Conservation (phyloP, 2,888 invertebrate species). For the Gibbula magus region DNA sequence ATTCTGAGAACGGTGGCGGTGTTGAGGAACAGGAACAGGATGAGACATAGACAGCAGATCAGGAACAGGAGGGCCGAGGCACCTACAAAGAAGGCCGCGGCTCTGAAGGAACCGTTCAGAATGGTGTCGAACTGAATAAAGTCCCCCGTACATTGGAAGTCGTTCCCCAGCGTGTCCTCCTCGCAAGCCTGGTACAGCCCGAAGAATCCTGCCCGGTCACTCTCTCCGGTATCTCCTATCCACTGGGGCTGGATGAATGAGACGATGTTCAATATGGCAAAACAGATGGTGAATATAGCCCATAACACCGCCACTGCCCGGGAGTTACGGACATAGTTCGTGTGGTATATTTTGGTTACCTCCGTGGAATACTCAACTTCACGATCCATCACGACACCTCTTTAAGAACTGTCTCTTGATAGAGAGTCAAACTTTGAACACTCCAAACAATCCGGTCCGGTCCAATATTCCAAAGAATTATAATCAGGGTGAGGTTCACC, state of each 20-base stretch:
- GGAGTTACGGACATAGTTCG: slow-evolving; percentile 75
- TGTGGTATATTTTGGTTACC: slow-evolving; percentile 65
- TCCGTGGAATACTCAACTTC: slow-evolving; percentile 62
- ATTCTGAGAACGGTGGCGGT: slow-evolving; percentile 93
- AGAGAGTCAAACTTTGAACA: too few species aligned
- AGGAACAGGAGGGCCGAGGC: slow-evolving; percentile 88
- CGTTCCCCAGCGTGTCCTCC: slow-evolving; percentile 80
- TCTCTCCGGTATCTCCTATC: slow-evolving; percentile 76
- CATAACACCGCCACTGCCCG: slow-evolving; percentile 94
- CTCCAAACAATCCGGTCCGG: neutral
- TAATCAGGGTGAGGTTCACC: neutral
- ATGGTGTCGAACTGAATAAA: slow-evolving; percentile 84
- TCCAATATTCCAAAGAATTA: neutral
- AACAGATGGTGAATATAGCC: slow-evolving; percentile 98
- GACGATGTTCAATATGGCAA: slow-evolving; percentile 94
- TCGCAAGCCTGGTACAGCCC: slow-evolving; percentile 92
- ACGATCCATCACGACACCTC: slow-evolving; percentile 43
- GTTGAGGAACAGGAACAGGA: slow-evolving; percentile 94
- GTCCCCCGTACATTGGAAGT: slow-evolving; percentile 83
- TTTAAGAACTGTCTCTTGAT: neutral
- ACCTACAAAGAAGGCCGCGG: slow-evolving; percentile 91
- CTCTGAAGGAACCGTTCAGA: slow-evolving; percentile 87
- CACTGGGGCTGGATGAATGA: slow-evolving; percentile 91
- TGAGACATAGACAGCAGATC: slow-evolving; percentile 89
- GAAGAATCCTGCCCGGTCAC: slow-evolving; percentile 91